Evolutionary conservation across 2,888 invertebrate genomes (phyloP), one percentile per base, ranked within the genome.

Genomic region (Graphium colonna): DNA sequence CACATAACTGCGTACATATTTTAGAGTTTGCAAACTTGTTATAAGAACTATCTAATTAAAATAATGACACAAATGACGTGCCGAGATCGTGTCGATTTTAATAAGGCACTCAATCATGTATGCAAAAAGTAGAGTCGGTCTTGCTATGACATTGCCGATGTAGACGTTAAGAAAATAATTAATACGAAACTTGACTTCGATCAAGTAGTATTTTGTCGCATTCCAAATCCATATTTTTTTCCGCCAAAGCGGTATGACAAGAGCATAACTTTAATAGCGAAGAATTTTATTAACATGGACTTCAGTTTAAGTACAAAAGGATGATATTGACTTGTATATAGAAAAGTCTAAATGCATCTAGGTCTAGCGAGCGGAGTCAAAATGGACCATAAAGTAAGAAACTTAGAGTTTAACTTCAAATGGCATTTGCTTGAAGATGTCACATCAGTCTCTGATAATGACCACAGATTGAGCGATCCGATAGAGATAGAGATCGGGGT

Each of bases 391-490:
- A 49, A 39, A 1, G 1, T 1, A n/a, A 13, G 31, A 18, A 15
- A 9, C 3, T 21, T 53, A 53, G 18, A 39, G 53, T 44, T 44
- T 39, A 28, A 8, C 15, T 49, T 53, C 8, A 12, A 39, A n/a
- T 28, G 36, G 13, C 7, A 13, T 13, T 41, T n/a, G 13, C 41
- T 64, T 56, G 59, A 52, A 63, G 67, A 64, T 77, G 79, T 77
- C 77, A 68, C 71, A 67, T 69, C 62, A 63, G 60, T 58, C 61
- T 66, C 73, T 73, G 78, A 81, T 78, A 79, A 77, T 79, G 73
- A 73, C 68, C 73, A 73, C 68, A 73, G 78, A 79, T 79, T 78
- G 80, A 81, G 75, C 73, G 80, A 77, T 80, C 71, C 67, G 78
- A 79, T 77, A 67, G 61, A 71, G 79, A 80, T 79, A 77, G 68